Conservation (phyloP, 2,113 vertebrate species). For the Lutjanus erythropterus region DNA sequence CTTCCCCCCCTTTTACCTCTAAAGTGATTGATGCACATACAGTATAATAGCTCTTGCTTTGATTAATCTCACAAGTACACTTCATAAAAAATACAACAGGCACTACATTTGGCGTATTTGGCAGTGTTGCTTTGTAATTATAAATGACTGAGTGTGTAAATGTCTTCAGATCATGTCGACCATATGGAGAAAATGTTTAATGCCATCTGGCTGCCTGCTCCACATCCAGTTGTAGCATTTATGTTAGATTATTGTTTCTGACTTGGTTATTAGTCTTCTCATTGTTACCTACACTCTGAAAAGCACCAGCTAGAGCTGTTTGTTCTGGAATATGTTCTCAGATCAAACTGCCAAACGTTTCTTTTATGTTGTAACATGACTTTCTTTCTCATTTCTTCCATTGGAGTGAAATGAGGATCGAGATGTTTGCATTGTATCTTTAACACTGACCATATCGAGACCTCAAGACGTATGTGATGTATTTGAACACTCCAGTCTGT, state of each 20-base stretch:
- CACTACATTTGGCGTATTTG: not conserved
- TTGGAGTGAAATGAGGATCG: no score
- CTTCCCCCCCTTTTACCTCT: not conserved
- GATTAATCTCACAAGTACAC: not conserved
- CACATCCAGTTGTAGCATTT: not conserved
- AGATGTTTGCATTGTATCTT: no score
- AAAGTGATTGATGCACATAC: no score
- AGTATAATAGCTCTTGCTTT: not conserved
- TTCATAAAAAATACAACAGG: not conserved
- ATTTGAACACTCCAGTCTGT: no score
- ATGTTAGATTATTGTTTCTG: slow-evolving; percentile 17
- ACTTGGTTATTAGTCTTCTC: not conserved
- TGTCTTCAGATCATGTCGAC: not conserved
- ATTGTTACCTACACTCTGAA: not conserved
- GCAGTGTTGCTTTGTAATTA: not conserved
- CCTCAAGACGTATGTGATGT: no score
- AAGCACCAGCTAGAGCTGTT: not conserved
- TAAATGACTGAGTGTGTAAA: slow-evolving; percentile 9
- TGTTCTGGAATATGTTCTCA: not conserved
- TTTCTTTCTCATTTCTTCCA: no score
- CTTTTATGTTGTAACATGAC: no score
- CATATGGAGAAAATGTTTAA: not conserved
- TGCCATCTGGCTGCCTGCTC: slow-evolving; percentile 19
- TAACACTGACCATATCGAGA: no score
- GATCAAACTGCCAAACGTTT: slow-evolving; percentile 4